phyloP scores from a whole-genome alignment of 2,888 invertebrate species.

The Dexiosoma caninum region DNA sequence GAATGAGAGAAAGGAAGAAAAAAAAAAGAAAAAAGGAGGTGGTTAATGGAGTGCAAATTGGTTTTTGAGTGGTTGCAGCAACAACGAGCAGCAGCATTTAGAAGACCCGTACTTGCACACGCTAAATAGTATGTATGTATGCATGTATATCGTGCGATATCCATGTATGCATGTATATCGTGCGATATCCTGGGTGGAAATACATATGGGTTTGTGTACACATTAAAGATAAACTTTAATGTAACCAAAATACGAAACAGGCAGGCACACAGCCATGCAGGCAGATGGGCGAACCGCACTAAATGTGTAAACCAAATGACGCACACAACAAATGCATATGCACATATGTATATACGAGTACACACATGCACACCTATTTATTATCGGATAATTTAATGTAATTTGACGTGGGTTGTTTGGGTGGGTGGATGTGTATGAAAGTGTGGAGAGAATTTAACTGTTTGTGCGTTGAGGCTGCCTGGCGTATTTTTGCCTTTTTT shows the following conservation, averaged over 20 bases:
- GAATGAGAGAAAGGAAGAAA: not conserved
- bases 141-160: not conserved
- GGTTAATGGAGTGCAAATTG: slow-evolving; percentile 71
- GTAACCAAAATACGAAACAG: slow-evolving; percentile 41
- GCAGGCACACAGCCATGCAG: not conserved
- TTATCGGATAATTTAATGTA: slow-evolving; percentile 55
- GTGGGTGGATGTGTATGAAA: not conserved
- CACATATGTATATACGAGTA: slow-evolving; percentile 1
- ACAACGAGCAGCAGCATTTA: slow-evolving; percentile 31
- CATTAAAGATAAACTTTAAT: slow-evolving; percentile 44
- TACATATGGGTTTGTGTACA: slow-evolving; percentile 8
- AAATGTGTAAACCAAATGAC: slow-evolving; percentile 24
- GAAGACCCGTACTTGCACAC: not conserved
- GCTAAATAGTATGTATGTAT: not conserved
- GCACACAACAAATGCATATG: not conserved
- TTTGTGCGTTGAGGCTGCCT: slow-evolving; percentile 51
- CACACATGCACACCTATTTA: slow-evolving; percentile 46
- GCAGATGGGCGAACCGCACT: slow-evolving; percentile 4
- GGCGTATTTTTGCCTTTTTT: not conserved
- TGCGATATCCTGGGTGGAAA: slow-evolving; percentile 5
- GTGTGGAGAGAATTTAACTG: slow-evolving; percentile 43
- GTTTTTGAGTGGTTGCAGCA: slow-evolving; percentile 65
- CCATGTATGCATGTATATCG: not conserved
- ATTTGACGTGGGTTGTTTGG: slow-evolving; percentile 44
- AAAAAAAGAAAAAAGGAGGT: slow-evolving; percentile 24